Conservation (phyloP, 1,140 invertebrate genomes). For the Pseudomyrmex pallidus region DNA sequence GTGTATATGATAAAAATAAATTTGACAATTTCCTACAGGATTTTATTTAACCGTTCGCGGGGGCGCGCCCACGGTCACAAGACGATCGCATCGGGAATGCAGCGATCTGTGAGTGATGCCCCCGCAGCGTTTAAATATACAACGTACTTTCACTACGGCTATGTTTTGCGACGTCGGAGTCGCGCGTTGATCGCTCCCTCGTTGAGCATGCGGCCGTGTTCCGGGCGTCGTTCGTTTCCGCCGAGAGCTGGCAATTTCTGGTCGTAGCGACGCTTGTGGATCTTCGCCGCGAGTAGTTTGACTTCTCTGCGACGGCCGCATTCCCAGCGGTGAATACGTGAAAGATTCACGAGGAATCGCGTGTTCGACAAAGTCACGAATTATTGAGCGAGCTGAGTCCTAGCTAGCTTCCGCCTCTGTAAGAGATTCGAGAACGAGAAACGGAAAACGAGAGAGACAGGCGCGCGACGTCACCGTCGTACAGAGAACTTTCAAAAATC, state of each 20-base stretch:
- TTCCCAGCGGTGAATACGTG: slow-evolving; percentile 53
- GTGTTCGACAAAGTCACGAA: slow-evolving; percentile 59
- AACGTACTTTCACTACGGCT: slow-evolving; percentile 19
- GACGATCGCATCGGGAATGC: slow-evolving; percentile 42
- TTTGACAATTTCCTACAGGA: neutral
- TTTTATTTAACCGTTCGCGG: neutral
- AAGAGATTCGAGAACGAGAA: slow-evolving; percentile 12
- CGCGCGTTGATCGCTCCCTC: slow-evolving; percentile 18
- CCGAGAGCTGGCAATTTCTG: slow-evolving; percentile 48
- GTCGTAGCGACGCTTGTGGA: slow-evolving; percentile 42
- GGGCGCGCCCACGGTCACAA: neutral
- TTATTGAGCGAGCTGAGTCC: slow-evolving; percentile 35
- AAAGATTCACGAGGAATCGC: slow-evolving; percentile 58
- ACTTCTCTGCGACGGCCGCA: slow-evolving; percentile 49
- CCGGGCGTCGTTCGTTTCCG: slow-evolving; percentile 32
- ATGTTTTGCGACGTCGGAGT: neutral
- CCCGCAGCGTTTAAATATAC: slow-evolving; percentile 53
- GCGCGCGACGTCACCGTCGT: neutral
- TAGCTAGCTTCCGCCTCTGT: neutral
- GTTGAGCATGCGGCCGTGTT: slow-evolving; percentile 23
- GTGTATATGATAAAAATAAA: neutral
- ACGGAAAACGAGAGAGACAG: neutral
- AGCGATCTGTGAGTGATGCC: slow-evolving; percentile 43
- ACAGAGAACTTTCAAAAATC: neutral
- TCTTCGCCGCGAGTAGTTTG: slow-evolving; percentile 51